These are phyloP conservation scores for Ctenopoma multispine DNA, from an alignment of 2,797 vertebrate genomes.

Conservation along the genomic window DNA sequence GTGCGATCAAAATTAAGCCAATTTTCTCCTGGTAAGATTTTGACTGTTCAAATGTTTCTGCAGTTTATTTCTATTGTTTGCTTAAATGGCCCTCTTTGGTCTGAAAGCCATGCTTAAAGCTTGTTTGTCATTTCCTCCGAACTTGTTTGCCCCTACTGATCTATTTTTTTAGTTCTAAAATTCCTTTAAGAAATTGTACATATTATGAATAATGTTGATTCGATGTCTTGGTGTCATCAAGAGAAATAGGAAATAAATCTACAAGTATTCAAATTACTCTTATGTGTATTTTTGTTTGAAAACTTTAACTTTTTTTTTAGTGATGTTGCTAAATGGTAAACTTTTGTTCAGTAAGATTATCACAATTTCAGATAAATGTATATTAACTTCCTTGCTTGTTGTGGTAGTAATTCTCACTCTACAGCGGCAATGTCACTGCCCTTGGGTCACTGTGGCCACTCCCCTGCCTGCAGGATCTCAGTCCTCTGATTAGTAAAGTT, in stretches of 20 bases:
- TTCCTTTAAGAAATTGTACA: conserved; percentile 13
- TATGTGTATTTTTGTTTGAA: neutral
- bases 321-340: no score
- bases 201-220: conserved; percentile 4
- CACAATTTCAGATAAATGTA: no score
- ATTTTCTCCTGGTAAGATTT: neutral
- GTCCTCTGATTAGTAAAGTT: no score
- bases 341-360: no score
- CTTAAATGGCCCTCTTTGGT: no score
- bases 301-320: neutral
- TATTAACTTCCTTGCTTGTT: no score
- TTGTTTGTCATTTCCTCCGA: neutral
- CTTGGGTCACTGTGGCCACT: no score
- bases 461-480: no score
- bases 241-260: conserved; percentile 21
- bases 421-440: no score
- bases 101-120: neutral
- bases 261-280: neutral
- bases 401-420: no score
- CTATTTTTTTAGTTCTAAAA: neutral
- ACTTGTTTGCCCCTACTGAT: neutral
- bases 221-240: conserved; percentile 9
- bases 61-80: no score
- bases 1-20: no score
- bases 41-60: neutral